Base-by-base conservation (phyloP, 2,888 invertebrate genomes). In the Chalcis sispes region DNA sequence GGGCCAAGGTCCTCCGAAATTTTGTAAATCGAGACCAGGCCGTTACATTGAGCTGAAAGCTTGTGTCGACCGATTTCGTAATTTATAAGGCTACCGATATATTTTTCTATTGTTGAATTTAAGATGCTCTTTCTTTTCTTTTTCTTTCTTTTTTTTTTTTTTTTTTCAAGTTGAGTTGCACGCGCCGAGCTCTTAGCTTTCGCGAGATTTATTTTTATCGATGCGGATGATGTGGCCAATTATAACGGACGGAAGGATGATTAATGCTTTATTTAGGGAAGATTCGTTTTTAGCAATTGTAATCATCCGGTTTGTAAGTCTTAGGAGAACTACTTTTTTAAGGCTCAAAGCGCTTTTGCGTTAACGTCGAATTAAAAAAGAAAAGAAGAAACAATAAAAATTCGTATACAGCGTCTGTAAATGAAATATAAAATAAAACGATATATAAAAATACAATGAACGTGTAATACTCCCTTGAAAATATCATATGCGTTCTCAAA, bases 1-100 rank as follows among this genome's bases (percentile, higher is more conserved):
- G 61, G 78, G 78, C 76, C 78, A 78, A 78, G 78, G 78, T 76
- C 46, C 71, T 67, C 40, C 52, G 70, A 67, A 76, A 76, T 71
- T 70, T 76, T 67, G 70, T 61, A 71, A 76, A 78, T 67, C 65
- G 75, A 56, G 58, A 70, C n/a, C 54, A 61, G 29, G 27, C 46
- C 58, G 56, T 46, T 36, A 32, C 54, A 75, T 61, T 61, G 61
- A 69, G 4, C 10, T 10, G 18, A 42, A 20, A 62, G 40, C n/a
- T 20, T 18, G 40, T 36, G 32, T 13, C 20, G 13, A 4, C 15
- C 5, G 10, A 42, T 64, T 56, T 46, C 54, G 50, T 20, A 48
- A 77, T 71, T 42, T 36, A 48, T 48, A 36, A 32, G 18, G 50
- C 23, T 40, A 52, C 18, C 2, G 15, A 42, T 15, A 15, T 42